Base-by-base conservation (phyloP, 2,888 invertebrate species). In the Orthosia gracilis region DNA sequence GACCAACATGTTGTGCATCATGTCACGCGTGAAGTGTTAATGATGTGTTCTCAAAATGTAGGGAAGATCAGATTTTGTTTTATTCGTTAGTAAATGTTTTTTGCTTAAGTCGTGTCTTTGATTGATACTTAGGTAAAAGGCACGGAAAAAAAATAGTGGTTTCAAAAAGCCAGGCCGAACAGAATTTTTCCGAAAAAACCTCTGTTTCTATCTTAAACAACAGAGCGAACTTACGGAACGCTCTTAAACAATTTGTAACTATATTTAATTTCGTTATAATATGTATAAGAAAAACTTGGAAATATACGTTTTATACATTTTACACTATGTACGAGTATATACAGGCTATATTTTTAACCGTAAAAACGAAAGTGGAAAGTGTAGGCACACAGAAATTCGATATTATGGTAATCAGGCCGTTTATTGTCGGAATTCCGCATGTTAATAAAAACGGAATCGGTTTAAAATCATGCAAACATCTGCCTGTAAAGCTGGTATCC, bases 221-320 rank as follows among this genome's bases (percentile, higher is more conserved):
- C 65, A 70, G 68, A 74, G 58, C 61, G 64, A 68, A 69, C 65
- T 69, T 66, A 62, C 54, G 55, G 70, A 73, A 64, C 62, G 59
- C 57, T 61, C 21, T 59, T 70, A 62, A 76, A 83, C 58, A 72
- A 73, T 69, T 64, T 45, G 40, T 73, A 76, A 64, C 62, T 82
- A 78, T 82, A 50, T 62, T 69, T 63, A 69, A 69, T 76, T 67
- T 77, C 26, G 49, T 67, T 79, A 80, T 26, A 71, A 78, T 65
- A 73, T 77, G 64, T 83, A 57, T 83, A 76, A 57, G 76, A 73
- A 84, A 80, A 84, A 55, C 59, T 66, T 74, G 71, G 62, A 79
- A 76, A 73, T 80, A 69, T 78, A 76, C 23, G 7, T 58, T 80
- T 76, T 82, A 76, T 78, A 81, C 72, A 78, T 18, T 81, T 73